Evolutionary conservation across 2,797 vertebrate species (phyloP), one percentile per base, ranked within the genome.

Genomic region (Simalia tracyae): DNA sequence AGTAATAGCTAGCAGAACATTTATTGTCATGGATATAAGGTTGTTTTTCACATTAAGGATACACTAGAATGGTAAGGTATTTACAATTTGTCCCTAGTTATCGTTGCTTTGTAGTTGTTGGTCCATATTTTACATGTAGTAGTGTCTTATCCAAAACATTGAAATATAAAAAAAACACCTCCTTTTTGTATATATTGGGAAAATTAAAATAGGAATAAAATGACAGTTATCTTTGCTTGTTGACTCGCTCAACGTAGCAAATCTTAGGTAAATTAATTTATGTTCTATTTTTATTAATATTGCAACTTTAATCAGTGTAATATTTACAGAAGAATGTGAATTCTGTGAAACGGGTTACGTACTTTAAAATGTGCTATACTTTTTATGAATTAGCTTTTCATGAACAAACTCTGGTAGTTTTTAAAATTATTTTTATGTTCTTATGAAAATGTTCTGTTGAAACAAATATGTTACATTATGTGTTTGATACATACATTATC

Each of bases 401-500:
- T 89, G 46, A 93, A 92, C 86, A 95, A 96, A 94, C 19, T 46
- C 72, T 81, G 90, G 92, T 94, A 94, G 94, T 95, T 87, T 8
- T 63, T 93, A 94, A 94, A 95, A 89, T 93, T 91, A 87, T 90
- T 93, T 95, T 92, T 91, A 95, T 95, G 95, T 96, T 97, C 89
- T 97, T 97, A 96, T 96, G 96, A 95, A 96, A 93, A 93, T 93
- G 94, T 95, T 96, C 96, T 96, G 95, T 97, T 95, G 96, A 94
- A 36, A 57, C 96, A 97, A 46, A 81, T 81, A 9, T 97, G 96
- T 97, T 97, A 97, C 96, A 95, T 96, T 97, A 97, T 97, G 96
- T 97, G 97, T 97, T 94, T 97, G 97, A 98, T 97, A 97, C 57
- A 76, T 95, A 95, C 96, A 97, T 97, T 96, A 93, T 96, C 96